Conservation (phyloP, 2,797 vertebrate genomes). For the Neosilurus hyrtlii region DNA sequence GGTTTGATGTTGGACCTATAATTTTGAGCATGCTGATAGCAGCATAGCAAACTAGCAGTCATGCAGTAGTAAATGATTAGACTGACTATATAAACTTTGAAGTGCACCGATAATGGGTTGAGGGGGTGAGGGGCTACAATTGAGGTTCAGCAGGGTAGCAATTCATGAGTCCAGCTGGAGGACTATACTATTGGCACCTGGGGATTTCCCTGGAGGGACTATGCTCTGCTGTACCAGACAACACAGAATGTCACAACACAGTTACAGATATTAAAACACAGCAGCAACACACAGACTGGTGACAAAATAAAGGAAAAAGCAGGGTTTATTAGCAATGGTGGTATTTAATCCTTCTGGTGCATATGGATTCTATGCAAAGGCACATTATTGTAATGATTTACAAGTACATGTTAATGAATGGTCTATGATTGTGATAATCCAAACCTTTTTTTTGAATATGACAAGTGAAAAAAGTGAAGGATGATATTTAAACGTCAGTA, state of each 20-base stretch:
- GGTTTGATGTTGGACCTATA: constrained; percentile 28
- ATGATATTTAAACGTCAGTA: background rate
- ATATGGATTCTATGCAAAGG: background rate
- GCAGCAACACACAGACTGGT: background rate
- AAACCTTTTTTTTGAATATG: background rate
- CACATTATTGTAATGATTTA: background rate
- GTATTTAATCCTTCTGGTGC: background rate
- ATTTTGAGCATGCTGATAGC: constrained; percentile 38
- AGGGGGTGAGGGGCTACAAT: constrained; percentile 31
- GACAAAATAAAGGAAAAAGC: background rate
- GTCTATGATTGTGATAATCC: background rate
- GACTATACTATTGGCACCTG: constrained; percentile 39
- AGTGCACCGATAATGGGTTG: constrained; percentile 48
- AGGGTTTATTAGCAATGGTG: too few relatives aligned
- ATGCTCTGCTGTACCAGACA: constrained; percentile 36
- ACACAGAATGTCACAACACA: constrained; percentile 9
- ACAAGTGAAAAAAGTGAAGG: background rate
- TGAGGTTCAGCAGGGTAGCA: constrained; percentile 49
- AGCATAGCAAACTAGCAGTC: constrained; percentile 48
- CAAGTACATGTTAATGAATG: background rate
- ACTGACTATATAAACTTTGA: constrained; percentile 52
- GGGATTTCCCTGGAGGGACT: constrained; percentile 43
- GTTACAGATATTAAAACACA: constrained; percentile 20
- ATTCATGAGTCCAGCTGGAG: constrained; percentile 49
- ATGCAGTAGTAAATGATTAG: constrained; percentile 40